Conservation (phyloP, 2,888 invertebrate species). For the Zaprionus obscuricornis region DNA sequence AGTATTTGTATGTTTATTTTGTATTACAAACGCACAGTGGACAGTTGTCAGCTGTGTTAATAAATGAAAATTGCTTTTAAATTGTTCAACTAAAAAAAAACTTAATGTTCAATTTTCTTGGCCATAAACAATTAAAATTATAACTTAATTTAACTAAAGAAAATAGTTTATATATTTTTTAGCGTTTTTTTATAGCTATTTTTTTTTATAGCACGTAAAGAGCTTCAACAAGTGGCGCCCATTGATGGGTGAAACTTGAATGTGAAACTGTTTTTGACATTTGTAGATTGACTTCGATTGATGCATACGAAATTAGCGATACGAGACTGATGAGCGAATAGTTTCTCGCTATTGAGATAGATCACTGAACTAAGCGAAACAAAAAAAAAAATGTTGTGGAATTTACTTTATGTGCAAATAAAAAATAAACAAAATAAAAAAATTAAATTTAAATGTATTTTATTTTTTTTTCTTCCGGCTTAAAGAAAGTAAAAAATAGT, state of each 20-base stretch:
- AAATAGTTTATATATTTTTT: too few relatives aligned
- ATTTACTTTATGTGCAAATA: too few relatives aligned
- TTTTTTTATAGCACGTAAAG: slow-evolving; percentile 29
- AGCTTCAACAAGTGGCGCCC: slow-evolving; percentile 4
- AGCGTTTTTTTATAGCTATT: slow-evolving; percentile 28
- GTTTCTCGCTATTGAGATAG: slow-evolving; percentile 19
- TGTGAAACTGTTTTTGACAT: slow-evolving; percentile 38
- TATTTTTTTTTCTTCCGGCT: too few relatives aligned
- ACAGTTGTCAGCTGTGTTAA: slow-evolving; percentile 10
- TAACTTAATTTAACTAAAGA: slow-evolving; percentile 39
- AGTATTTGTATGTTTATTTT: too few relatives aligned
- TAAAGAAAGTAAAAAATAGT: too few relatives aligned
- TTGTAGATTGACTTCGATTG: slow-evolving; percentile 30
- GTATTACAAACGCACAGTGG: too few relatives aligned
- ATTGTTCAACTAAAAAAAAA: neutral
- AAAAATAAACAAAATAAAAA: too few relatives aligned
- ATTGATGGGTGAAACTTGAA: slow-evolving; percentile 1
- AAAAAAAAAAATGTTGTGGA: too few relatives aligned
- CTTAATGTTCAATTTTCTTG: slow-evolving; percentile 18
- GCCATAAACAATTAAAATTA: slow-evolving; percentile 49
- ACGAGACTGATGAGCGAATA: neutral
- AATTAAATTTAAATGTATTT: too few relatives aligned
- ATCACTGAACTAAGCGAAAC: slow-evolving; percentile 43
- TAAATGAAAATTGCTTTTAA: slow-evolving; percentile 33
- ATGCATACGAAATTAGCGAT: slow-evolving; percentile 44